phyloP scores from a whole-genome alignment of 2,797 vertebrate species.

The Cryptoblepharus egeriae region DNA sequence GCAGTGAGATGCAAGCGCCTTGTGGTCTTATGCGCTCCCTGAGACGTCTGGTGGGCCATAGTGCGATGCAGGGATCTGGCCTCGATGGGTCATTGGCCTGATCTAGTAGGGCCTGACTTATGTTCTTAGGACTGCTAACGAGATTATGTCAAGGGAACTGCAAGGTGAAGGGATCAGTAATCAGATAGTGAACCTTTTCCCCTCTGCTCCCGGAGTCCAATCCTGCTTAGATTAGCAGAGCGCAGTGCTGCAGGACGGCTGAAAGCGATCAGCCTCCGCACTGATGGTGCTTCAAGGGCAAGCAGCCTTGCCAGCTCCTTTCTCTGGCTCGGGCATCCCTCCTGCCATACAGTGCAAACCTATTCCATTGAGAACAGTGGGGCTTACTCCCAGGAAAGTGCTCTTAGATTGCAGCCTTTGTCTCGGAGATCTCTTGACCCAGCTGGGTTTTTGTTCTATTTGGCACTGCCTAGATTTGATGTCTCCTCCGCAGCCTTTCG shows the following conservation, averaged over 20 bases:
- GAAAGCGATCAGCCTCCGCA: neutral
- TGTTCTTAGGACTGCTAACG: neutral
- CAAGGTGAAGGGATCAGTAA: neutral
- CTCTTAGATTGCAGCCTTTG: neutral
- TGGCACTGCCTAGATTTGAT: neutral
- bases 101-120: too few relatives aligned
- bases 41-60: too few relatives aligned
- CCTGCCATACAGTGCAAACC: too few relatives aligned
- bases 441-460: neutral
- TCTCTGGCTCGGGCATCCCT: too few relatives aligned
- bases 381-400: neutral
- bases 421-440: neutral
- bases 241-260: neutral
- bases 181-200: neutral
- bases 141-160: neutral
- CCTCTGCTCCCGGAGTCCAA: neutral
- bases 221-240: neutral
- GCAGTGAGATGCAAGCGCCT: too few relatives aligned
- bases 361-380: too few relatives aligned
- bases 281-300: neutral
- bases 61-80: too few relatives aligned
- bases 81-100: too few relatives aligned
- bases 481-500: neutral
- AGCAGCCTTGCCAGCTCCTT: neutral
- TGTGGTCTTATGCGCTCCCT: too few relatives aligned